Evolutionary conservation across 2,113 vertebrate species (phyloP).

Genomic region (Tragelaphus imberbis): DNA sequence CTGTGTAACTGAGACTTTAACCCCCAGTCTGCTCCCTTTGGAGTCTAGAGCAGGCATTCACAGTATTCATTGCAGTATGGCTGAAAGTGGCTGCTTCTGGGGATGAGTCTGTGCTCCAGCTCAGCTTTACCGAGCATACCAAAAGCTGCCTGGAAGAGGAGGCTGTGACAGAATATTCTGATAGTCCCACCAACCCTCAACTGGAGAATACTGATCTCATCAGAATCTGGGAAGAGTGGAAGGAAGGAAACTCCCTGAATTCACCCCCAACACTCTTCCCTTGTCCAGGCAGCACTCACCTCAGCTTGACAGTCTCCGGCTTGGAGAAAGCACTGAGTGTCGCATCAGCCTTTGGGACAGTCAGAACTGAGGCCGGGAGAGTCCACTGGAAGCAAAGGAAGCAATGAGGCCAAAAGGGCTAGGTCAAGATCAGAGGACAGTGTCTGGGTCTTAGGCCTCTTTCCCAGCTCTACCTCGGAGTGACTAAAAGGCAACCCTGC

Average conservation of each 20-base stretch:
- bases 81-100: background rate
- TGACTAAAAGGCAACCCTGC: background rate
- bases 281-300: slow-evolving; percentile 73
- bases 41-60: background rate
- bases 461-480: background rate
- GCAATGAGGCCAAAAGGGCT: background rate
- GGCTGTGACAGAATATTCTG: background rate
- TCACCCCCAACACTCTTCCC: background rate
- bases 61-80: background rate
- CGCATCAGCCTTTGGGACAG: slow-evolving; percentile 55
- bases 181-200: background rate
- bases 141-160: background rate
- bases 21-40: background rate
- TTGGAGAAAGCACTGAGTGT: slow-evolving; percentile 62
- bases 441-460: background rate
- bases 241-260: background rate
- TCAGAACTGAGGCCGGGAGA: slow-evolving; percentile 71
- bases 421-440: background rate
- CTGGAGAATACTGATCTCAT: background rate
- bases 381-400: slow-evolving; percentile 77
- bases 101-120: background rate
- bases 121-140: background rate
- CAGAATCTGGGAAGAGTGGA: background rate
- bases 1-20: background rate
- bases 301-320: slow-evolving; percentile 58